Evolutionary conservation across 2,797 vertebrate genomes (phyloP).

Genomic region (Rallus crepitans): DNA sequence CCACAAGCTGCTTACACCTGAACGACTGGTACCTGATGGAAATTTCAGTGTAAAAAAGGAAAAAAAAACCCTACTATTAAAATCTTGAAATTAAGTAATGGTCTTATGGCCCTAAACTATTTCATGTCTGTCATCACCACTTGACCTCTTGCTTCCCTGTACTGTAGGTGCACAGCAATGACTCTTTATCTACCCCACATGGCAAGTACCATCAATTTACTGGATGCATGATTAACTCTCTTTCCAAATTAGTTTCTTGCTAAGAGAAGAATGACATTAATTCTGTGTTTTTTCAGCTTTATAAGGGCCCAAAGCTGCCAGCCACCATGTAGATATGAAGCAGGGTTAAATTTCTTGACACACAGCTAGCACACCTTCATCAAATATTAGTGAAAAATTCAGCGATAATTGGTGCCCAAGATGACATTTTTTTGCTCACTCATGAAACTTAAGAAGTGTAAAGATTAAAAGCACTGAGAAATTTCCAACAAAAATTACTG

Average conservation of each 20-base stretch:
- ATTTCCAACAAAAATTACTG: neutral
- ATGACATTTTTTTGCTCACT: neutral
- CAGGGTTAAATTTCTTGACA: conserved; percentile 30
- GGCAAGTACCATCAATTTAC: neutral
- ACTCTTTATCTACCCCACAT: neutral
- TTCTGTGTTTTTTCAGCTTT: neutral
- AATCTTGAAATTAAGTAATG: neutral
- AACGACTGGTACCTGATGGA: neutral
- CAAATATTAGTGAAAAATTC: neutral
- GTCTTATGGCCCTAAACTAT: neutral
- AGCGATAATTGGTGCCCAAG: neutral
- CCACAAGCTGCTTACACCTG: neutral
- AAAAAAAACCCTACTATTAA: neutral
- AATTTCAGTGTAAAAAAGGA: neutral
- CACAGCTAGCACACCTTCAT: neutral
- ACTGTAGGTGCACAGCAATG: neutral
- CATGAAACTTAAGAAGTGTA: neutral
- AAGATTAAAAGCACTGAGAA: neutral
- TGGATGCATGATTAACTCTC: neutral
- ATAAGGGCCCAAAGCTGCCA: neutral
- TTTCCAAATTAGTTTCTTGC: neutral
- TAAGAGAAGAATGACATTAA: neutral
- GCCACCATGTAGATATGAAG: neutral
- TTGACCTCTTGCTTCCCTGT: neutral
- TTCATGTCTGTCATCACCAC: neutral